A percentile compares a stretch with the other conserved stretches of the same genome.
These are phyloP conservation scores for Stichodactyla mertensii DNA, from an alignment of 64 coral and sea anemone genomes.

Conservation along the genomic window DNA sequence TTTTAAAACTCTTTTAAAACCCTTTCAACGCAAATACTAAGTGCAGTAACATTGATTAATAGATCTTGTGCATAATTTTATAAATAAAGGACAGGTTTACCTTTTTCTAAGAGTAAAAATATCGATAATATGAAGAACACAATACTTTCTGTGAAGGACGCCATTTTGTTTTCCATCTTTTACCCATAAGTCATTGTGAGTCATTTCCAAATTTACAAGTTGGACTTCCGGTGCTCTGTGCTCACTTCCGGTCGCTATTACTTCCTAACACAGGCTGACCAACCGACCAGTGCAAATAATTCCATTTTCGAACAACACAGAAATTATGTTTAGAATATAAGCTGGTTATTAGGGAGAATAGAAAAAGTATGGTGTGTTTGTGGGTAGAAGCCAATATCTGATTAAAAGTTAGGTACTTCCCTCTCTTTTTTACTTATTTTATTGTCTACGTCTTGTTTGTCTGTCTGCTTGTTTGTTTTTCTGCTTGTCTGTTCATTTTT, in stretches of 20 bases:
- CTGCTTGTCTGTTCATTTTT: too few relatives aligned
- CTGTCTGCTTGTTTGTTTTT: too few relatives aligned
- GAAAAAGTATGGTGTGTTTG: too few relatives aligned
- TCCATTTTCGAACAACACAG: too few relatives aligned
- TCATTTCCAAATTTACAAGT: neutral
- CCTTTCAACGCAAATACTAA: neutral
- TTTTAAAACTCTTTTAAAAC: neutral
- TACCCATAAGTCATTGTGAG: conserved; percentile 8
- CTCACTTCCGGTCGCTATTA: neutral
- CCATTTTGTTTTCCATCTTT: neutral
- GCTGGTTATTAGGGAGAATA: too few relatives aligned
- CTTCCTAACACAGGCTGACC: neutral
- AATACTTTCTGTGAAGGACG: neutral
- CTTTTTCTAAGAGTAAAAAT: neutral
- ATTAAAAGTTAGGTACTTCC: too few relatives aligned
- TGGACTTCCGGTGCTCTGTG: neutral
- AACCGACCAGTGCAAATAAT: neutral
- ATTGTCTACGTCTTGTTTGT: too few relatives aligned
- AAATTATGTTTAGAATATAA: too few relatives aligned
- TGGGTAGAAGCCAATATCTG: too few relatives aligned
- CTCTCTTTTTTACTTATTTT: too few relatives aligned
- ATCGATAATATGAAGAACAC: neutral
- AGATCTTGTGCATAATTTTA: too few relatives aligned
- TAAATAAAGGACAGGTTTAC: neutral
- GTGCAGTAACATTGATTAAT: neutral